Percentiles rank a stretch among this genome's conserved stretches.
phyloP scores from a whole-genome alignment of 1,140 invertebrate genomes.

The Drosophila kepulauana region DNA sequence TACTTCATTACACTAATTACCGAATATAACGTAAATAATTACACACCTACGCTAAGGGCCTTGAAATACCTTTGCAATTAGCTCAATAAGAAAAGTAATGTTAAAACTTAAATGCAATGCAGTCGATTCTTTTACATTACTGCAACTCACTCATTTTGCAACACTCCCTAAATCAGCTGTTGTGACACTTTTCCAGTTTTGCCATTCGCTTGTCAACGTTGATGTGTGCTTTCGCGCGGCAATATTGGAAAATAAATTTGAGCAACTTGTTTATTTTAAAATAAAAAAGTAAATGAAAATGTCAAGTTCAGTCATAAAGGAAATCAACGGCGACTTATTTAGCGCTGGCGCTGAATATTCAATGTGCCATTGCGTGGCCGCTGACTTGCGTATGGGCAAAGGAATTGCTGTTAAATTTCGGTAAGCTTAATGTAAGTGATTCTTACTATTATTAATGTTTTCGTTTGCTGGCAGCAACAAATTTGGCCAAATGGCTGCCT shows the following conservation, averaged over 20 bases:
- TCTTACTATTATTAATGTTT: not conserved
- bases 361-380: conserved; percentile 88
- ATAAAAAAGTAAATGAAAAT: conserved; percentile 31
- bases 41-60: too few relatives aligned
- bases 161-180: conserved; percentile 10
- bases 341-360: conserved; percentile 82
- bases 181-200: not conserved
- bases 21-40: too few relatives aligned
- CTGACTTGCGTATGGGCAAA: conserved; percentile 87
- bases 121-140: not conserved
- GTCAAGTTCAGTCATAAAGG: conserved; percentile 59
- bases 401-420: conserved; percentile 87
- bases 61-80: too few relatives aligned
- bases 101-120: not conserved
- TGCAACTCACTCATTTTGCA: conserved; percentile 39
- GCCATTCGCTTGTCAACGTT: conserved; percentile 37
- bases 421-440: conserved; percentile 31
- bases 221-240: conserved; percentile 19
- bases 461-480: conserved; percentile 49
- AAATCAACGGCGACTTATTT: conserved; percentile 87
- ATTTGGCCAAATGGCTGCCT: conserved; percentile 80
- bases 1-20: too few relatives aligned
- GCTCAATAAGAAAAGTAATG: not conserved
- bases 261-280: conserved; percentile 14
- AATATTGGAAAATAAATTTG: conserved; percentile 34